Conservation (phyloP, 2,113 vertebrate species). For the Cyanoramphus novaezelandiae region DNA sequence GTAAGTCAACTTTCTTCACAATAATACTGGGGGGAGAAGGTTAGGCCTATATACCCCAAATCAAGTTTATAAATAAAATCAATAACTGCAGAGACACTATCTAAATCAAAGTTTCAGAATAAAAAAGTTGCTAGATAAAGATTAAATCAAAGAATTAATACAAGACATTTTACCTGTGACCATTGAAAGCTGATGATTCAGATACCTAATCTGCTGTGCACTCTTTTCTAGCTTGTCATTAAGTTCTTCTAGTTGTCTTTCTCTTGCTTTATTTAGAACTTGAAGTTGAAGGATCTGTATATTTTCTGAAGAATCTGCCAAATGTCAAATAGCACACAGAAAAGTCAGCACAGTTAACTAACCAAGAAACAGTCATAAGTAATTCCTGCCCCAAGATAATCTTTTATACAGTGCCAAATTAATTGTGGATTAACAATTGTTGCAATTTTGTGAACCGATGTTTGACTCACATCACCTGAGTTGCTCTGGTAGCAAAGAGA, state of each 20-base stretch:
- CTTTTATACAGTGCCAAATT: neutral
- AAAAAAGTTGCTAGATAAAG: neutral
- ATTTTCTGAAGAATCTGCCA: slow-evolving; percentile 82
- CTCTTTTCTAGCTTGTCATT: slow-evolving; percentile 87
- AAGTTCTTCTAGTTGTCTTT: slow-evolving; percentile 88
- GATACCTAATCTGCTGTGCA: slow-evolving; percentile 85
- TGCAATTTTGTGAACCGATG: too few relatives aligned
- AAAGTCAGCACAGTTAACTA: neutral
- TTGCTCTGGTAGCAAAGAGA: neutral
- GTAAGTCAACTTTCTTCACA: neutral
- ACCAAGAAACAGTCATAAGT: fast-evolving
- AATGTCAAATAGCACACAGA: slow-evolving; percentile 29
- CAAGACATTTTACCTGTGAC: slow-evolving; percentile 80
- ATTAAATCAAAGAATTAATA: neutral
- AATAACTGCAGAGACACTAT: neutral
- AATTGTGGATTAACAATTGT: neutral
- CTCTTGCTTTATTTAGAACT: slow-evolving; percentile 90
- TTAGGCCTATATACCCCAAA: neutral
- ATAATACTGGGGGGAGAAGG: fast-evolving
- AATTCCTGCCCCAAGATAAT: neutral
- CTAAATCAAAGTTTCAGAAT: neutral
- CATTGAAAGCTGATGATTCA: slow-evolving; percentile 93
- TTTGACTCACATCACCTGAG: neutral
- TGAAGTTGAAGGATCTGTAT: slow-evolving; percentile 89
- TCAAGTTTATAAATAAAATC: neutral